A percentile compares a stretch with the other conserved stretches of the same genome.
Conservation (phyloP, 2,888 invertebrate species). For the Sipha maydis region DNA sequence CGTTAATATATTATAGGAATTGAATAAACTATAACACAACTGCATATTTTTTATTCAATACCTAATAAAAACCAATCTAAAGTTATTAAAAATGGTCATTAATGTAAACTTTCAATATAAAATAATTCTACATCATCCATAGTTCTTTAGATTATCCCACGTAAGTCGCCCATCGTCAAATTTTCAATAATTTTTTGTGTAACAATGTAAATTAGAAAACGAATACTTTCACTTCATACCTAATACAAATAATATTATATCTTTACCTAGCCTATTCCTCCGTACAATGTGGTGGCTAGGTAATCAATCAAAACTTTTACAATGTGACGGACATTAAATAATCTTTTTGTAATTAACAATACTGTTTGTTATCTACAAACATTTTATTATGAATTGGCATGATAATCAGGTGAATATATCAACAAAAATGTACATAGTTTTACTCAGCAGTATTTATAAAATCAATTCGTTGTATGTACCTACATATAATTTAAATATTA, state of each 20-base stretch:
- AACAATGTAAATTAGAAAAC: constrained; percentile 59
- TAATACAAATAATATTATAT: constrained; percentile 35
- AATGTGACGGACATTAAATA: constrained; percentile 40
- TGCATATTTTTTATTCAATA: not conserved
- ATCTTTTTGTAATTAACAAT: constrained; percentile 50
- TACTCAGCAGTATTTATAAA: not conserved
- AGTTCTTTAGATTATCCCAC: not conserved
- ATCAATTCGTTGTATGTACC: not conserved
- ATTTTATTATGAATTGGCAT: not conserved
- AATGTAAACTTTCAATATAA: not conserved
- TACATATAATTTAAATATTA: too few species aligned
- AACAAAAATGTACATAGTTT: not conserved
- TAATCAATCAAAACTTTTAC: constrained; percentile 55
- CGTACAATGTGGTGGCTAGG: constrained; percentile 17
- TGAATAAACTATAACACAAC: too few species aligned
- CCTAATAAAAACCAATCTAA: not conserved
- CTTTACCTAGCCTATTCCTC: constrained; percentile 11
- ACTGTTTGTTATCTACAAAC: not conserved
- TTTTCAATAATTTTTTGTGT: constrained; percentile 35
- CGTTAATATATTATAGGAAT: not conserved
- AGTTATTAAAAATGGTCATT: not conserved
- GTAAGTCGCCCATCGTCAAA: constrained; percentile 4
- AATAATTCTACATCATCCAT: not conserved
- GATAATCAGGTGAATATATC: not conserved
- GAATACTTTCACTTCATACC: constrained; percentile 58